Conservation (phyloP, 2,888 invertebrate genomes). For the Coelogynopora nodosa region DNA sequence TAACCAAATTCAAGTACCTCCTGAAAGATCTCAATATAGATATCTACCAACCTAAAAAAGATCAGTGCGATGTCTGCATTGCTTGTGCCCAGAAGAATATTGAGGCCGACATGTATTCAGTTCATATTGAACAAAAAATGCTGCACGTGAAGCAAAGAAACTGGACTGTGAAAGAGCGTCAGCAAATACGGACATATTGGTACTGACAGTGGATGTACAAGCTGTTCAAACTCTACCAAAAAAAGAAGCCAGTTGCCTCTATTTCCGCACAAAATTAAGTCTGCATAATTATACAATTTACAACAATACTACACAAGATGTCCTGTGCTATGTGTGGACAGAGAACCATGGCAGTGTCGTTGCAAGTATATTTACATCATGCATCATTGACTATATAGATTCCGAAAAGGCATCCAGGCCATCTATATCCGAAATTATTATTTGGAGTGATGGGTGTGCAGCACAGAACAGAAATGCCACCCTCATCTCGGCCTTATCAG, state of each 20-base stretch:
- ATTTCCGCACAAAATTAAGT: background rate
- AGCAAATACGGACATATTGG: background rate
- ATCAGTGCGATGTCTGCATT: constrained; percentile 1
- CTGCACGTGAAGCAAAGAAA: background rate
- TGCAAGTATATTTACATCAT: constrained; percentile 5
- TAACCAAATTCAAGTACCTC: background rate
- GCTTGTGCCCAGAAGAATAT: background rate
- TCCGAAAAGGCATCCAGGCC: background rate
- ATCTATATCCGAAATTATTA: background rate
- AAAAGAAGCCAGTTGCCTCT: background rate
- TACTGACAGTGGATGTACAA: background rate
- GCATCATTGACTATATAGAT: background rate
- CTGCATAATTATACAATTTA: constrained; percentile 25
- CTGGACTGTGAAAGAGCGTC: background rate
- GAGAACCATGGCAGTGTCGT: background rate
- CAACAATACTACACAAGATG: background rate
- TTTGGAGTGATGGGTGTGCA: constrained; percentile 22
- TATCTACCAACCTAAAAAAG: background rate
- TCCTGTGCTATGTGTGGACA: constrained; percentile 16
- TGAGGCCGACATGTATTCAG: background rate
- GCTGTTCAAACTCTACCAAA: constrained; percentile 24
- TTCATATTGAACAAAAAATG: background rate
- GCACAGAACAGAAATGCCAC: constrained; percentile 3
- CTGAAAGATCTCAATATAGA: background rate
- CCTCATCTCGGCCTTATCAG: background rate